These are phyloP conservation scores for Drosophila fungiperda DNA, from an alignment of 2,888 invertebrate genomes.

Conservation along the genomic window DNA sequence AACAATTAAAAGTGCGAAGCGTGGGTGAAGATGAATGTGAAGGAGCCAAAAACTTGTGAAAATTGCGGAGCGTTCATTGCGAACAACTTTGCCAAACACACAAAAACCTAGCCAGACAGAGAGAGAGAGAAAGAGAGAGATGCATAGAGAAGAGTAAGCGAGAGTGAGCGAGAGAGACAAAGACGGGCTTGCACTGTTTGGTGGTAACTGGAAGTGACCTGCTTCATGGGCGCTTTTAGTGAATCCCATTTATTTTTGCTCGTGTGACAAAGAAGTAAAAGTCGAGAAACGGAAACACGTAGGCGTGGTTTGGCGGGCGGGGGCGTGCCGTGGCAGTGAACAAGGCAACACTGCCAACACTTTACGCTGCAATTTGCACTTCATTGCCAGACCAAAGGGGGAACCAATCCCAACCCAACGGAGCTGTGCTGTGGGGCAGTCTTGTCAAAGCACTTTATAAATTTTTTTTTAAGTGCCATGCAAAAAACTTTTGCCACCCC, in stretches of 20 bases:
- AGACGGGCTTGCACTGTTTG: background rate
- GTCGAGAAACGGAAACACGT: conserved; percentile 54
- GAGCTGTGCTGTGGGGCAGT: conserved; percentile 49
- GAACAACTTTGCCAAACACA: conserved; percentile 59
- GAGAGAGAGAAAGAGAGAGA: background rate
- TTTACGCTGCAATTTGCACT: conserved; percentile 78
- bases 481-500: conserved; percentile 50
- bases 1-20: conserved; percentile 67
- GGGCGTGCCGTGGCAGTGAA: conserved; percentile 24
- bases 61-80: conserved; percentile 45
- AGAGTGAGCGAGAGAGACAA: background rate
- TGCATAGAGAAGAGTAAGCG: background rate
- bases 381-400: conserved; percentile 64
- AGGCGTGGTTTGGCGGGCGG: conserved; percentile 13
- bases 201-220: conserved; percentile 63
- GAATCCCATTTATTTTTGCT: conserved; percentile 35
- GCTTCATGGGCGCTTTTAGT: conserved; percentile 34
- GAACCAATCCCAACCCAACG: background rate
- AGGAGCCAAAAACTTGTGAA: conserved; percentile 49
- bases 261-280: conserved; percentile 75
- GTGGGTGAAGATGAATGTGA: conserved; percentile 20
- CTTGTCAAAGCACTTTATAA: conserved; percentile 74
- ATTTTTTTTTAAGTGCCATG: conserved; percentile 76
- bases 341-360: conserved; percentile 62
- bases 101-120: conserved; percentile 16